A percentile compares a stretch with the other conserved stretches of the same genome.
These are phyloP conservation scores for Pituophis catenifer DNA, from an alignment of 2,113 vertebrate genomes.

Conservation along the genomic window DNA sequence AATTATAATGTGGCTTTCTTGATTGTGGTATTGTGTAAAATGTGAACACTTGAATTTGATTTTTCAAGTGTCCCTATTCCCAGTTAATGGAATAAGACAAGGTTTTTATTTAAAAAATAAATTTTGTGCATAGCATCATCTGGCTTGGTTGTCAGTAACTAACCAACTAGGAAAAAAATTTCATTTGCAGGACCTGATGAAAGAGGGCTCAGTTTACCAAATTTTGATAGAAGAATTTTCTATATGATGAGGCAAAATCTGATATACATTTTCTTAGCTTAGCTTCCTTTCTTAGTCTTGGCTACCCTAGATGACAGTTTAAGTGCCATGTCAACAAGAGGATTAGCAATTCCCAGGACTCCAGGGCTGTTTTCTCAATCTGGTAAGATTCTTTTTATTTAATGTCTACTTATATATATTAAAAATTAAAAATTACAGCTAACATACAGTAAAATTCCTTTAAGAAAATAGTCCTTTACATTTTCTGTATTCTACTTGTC, in stretches of 20 bases:
- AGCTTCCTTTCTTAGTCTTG: slow-evolving; percentile 55
- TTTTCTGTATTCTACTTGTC: neutral
- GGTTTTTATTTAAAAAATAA: neutral
- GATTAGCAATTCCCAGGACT: slow-evolving; percentile 60
- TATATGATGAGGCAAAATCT: rapidly evolving
- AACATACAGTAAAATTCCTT: neutral
- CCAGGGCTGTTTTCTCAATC: slow-evolving; percentile 63
- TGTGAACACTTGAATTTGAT: neutral
- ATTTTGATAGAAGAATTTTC: neutral
- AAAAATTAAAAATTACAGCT: neutral
- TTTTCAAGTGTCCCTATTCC: neutral
- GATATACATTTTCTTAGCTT: slow-evolving; percentile 60
- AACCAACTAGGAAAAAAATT: neutral
- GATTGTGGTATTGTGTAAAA: neutral
- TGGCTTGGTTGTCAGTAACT: neutral
- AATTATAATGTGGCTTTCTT: neutral
- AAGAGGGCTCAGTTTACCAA: neutral
- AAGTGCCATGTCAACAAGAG: slow-evolving; percentile 60
- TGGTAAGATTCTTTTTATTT: slow-evolving; percentile 62
- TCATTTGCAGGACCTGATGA: neutral
- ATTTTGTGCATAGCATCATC: neutral
- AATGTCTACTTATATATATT: neutral
- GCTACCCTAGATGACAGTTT: slow-evolving; percentile 67
- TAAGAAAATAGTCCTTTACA: neutral
- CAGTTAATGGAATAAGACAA: neutral